phyloP scores from a whole-genome alignment of 1,140 invertebrate genomes.

The Holcopasites calliopsidis region DNA sequence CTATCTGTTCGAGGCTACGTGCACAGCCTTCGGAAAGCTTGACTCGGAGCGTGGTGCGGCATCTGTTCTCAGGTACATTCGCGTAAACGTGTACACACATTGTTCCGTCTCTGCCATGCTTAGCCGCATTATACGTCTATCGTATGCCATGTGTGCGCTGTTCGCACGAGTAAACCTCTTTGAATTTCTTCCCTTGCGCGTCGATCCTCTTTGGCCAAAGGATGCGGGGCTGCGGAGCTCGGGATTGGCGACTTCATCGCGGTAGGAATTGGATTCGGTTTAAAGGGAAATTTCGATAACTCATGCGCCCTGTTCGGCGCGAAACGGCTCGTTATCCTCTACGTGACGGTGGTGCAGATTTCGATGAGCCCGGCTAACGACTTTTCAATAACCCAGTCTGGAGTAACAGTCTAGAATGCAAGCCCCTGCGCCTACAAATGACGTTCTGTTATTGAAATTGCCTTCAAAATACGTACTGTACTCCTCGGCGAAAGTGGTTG shows the following conservation, averaged over 20 bases:
- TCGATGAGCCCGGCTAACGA: slow-evolving; percentile 8
- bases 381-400: slow-evolving; percentile 22
- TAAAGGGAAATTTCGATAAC: slow-evolving; percentile 54
- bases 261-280: slow-evolving; percentile 53
- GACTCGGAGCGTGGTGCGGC: slow-evolving; percentile 59
- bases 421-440: neutral
- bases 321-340: slow-evolving; percentile 18
- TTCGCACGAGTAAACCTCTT: neutral
- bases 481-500: neutral
- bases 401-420: neutral
- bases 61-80: slow-evolving; percentile 63
- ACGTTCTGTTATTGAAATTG: neutral
- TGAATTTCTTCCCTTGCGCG: neutral
- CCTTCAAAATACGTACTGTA: neutral
- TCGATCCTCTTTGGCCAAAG: no score
- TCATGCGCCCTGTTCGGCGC: slow-evolving; percentile 29
- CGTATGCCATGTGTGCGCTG: slow-evolving; percentile 20
- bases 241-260: slow-evolving; percentile 35
- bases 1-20: slow-evolving; percentile 70
- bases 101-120: slow-evolving; percentile 31
- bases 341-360: slow-evolving; percentile 12
- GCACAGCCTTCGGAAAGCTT: slow-evolving; percentile 72
- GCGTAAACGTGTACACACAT: slow-evolving; percentile 34
- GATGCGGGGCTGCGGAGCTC: slow-evolving; percentile 19
- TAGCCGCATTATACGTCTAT: slow-evolving; percentile 34